phyloP scores from a whole-genome alignment of 2,888 invertebrate species.

The Germaria angustata region DNA sequence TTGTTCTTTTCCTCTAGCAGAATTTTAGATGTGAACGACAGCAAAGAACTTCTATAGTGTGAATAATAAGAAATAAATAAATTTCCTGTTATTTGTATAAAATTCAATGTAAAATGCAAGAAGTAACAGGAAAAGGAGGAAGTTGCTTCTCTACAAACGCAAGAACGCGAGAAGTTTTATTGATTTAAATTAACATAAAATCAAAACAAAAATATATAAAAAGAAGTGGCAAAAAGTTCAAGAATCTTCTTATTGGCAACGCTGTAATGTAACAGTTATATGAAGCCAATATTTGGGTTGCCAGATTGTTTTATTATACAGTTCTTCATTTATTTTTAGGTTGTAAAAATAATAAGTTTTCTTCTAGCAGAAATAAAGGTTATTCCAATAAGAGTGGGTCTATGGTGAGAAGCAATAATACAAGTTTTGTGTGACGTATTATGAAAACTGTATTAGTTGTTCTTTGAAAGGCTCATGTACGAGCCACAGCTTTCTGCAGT shows the following conservation, averaged over 20 bases:
- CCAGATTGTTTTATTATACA: too few species aligned
- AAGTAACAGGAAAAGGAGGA: slow-evolving; percentile 40
- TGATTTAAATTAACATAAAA: background rate
- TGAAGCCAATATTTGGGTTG: too few species aligned
- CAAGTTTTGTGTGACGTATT: too few species aligned
- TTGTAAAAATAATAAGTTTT: too few species aligned
- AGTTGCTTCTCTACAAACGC: slow-evolving; percentile 10
- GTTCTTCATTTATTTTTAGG: too few species aligned
- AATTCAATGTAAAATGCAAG: slow-evolving; percentile 10
- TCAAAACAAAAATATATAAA: background rate
- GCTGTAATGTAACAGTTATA: background rate
- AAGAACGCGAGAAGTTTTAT: background rate
- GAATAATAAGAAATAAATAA: slow-evolving; percentile 11
- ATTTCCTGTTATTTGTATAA: slow-evolving; percentile 57
- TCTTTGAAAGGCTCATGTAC: too few species aligned
- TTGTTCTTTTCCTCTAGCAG: background rate
- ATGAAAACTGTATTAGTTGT: too few species aligned
- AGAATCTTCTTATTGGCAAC: background rate
- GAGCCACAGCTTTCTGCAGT: too few species aligned
- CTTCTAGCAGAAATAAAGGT: too few species aligned
- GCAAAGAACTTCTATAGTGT: background rate
- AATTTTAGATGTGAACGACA: background rate
- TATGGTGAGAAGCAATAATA: too few species aligned
- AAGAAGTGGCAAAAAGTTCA: background rate
- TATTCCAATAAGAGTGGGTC: too few species aligned